Evolutionary conservation across 2,797 vertebrate species (phyloP).

Genomic region (Neoniphon sammara): DNA sequence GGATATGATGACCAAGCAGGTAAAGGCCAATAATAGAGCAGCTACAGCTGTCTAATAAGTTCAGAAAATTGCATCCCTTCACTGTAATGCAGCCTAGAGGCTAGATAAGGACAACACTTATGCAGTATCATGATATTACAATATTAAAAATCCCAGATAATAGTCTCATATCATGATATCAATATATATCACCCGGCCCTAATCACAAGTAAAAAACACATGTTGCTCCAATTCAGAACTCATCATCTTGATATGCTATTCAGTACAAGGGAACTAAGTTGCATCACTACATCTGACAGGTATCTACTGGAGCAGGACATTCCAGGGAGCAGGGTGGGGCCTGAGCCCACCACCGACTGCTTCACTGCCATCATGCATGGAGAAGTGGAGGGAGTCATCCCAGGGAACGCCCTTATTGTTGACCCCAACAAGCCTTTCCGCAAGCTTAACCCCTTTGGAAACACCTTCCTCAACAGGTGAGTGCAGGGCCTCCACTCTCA

Average conservation of each 20-base stretch:
- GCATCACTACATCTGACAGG: constrained; percentile 59
- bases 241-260: background rate
- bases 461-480: constrained; percentile 95
- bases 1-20: too few relatives aligned
- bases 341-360: constrained; percentile 94
- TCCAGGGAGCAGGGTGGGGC: constrained; percentile 91
- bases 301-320: constrained; percentile 95
- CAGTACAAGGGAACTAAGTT: background rate
- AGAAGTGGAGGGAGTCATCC: constrained; percentile 88
- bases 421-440: constrained; percentile 96
- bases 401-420: constrained; percentile 93
- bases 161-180: too few relatives aligned
- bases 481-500: constrained; percentile 15
- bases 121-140: too few relatives aligned
- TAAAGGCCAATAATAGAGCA: too few relatives aligned
- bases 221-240: background rate
- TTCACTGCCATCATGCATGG: constrained; percentile 96
- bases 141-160: too few relatives aligned
- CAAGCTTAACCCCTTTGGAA: constrained; percentile 94
- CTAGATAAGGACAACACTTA: too few relatives aligned
- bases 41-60: too few relatives aligned
- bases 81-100: background rate
- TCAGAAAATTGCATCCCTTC: too few relatives aligned
- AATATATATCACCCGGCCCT: too few relatives aligned
- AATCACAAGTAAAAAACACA: too few relatives aligned